Conservation (phyloP, 2,888 invertebrate genomes). For the Steromphala cineraria region DNA sequence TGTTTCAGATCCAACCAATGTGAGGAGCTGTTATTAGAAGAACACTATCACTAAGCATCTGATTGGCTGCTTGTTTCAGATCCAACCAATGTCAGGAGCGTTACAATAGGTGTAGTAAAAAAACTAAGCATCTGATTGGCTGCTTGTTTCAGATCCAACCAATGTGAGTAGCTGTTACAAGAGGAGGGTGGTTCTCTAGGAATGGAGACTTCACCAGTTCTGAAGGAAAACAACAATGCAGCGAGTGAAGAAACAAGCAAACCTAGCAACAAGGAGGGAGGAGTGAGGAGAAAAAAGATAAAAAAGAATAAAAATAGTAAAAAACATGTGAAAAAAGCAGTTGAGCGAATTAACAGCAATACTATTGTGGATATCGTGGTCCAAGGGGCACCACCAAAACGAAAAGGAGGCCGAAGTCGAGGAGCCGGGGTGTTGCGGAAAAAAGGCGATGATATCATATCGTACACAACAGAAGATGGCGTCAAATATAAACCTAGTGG, state of each 20-base stretch:
- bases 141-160: neutral
- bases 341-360: neutral
- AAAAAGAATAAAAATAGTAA: neutral
- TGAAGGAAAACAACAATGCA: conserved; percentile 1
- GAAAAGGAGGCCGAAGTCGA: conserved; percentile 17
- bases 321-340: neutral
- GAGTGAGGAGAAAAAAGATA: neutral
- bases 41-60: no score
- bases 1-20: neutral
- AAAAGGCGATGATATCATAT: conserved; percentile 50
- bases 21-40: neutral
- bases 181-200: neutral
- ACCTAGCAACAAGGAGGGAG: neutral
- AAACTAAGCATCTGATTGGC: no score
- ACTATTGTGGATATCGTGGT: neutral
- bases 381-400: neutral
- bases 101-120: no score
- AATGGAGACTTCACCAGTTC: neutral
- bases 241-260: neutral
- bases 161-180: neutral
- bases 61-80: neutral
- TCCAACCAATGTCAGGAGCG: neutral
- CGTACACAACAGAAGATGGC: conserved; percentile 46
- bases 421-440: conserved; percentile 45
- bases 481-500: conserved; percentile 43